phyloP scores from a whole-genome alignment of 2,113 vertebrate genomes.

The Ciconia boyciana region DNA sequence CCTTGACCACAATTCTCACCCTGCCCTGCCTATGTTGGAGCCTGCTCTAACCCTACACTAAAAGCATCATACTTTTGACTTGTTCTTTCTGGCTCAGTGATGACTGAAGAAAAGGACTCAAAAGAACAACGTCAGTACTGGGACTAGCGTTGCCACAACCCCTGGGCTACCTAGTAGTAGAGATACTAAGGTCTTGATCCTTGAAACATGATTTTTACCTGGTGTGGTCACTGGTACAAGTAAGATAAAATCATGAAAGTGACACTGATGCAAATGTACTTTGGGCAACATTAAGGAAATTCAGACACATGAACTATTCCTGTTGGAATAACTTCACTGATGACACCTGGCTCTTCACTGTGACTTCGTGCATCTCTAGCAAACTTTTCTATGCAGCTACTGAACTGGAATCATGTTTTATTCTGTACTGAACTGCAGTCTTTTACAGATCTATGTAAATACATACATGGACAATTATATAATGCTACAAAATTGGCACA shows the following conservation, averaged over 20 bases:
- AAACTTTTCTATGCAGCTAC: background rate
- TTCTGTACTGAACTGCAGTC: background rate
- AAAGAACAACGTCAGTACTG: background rate
- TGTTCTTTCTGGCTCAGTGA: background rate
- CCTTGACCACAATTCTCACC: background rate
- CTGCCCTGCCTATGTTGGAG: background rate
- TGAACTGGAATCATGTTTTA: background rate
- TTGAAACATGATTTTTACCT: background rate
- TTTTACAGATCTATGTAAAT: background rate
- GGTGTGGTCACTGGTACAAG: too few relatives aligned
- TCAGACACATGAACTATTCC: background rate
- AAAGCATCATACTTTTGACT: accelerated
- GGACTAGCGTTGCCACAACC: background rate
- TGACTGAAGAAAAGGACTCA: background rate
- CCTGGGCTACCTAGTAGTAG: background rate
- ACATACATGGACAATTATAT: background rate
- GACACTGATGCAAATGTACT: background rate
- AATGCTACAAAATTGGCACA: background rate
- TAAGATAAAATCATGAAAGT: background rate
- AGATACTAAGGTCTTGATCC: background rate
- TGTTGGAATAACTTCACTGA: background rate
- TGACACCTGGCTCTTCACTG: background rate
- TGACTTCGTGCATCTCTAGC: background rate
- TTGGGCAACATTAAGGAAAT: background rate
- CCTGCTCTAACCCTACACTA: background rate